Conservation (phyloP, 2,797 vertebrate genomes). For the Cossypha heuglini region DNA sequence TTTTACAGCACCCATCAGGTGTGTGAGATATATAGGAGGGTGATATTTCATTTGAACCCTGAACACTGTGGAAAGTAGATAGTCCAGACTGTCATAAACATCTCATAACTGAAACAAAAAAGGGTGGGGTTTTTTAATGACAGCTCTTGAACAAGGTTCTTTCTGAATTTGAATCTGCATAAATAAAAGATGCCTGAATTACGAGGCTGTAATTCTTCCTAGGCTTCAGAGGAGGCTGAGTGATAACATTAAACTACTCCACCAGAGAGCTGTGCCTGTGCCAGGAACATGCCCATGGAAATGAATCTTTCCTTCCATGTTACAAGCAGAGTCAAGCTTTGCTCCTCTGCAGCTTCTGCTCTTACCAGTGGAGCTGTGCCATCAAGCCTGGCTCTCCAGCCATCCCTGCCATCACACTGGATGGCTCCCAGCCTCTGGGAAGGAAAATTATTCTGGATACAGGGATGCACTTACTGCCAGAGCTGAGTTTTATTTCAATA, state of each 20-base stretch:
- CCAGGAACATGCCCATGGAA: background rate
- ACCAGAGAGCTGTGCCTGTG: background rate
- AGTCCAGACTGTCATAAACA: constrained; percentile 51
- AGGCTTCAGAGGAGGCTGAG: background rate
- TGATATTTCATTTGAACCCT: constrained; percentile 31
- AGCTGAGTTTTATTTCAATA: background rate
- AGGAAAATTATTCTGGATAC: background rate
- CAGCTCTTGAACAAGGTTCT: constrained; percentile 34
- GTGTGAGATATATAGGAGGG: background rate
- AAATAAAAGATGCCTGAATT: constrained; percentile 48
- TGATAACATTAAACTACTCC: background rate
- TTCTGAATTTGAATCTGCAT: constrained; percentile 36
- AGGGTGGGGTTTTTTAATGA: background rate
- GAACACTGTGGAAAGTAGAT: constrained; percentile 25
- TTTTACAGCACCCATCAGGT: background rate
- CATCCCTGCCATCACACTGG: background rate
- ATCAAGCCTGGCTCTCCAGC: fast-evolving
- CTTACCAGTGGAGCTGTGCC: background rate
- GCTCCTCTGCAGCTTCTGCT: background rate
- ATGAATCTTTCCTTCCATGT: background rate
- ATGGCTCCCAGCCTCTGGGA: background rate
- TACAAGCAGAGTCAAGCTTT: background rate
- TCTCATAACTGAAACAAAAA: constrained; percentile 49
- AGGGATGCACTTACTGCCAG: too few species aligned
- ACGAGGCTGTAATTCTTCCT: background rate